phyloP scores from a whole-genome alignment of 2,888 invertebrate species.

The Cyrtodaria siliqua region DNA sequence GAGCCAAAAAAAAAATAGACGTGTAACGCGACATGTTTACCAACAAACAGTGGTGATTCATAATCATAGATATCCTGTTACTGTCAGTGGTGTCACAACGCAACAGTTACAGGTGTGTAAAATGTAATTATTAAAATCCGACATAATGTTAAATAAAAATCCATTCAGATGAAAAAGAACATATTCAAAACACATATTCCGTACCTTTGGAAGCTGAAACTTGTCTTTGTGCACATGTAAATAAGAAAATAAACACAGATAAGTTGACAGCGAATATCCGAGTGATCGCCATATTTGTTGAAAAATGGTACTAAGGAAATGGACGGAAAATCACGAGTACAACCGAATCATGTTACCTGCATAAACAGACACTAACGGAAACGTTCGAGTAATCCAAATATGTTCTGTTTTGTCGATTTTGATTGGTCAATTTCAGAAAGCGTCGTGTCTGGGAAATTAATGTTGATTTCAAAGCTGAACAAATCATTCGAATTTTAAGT shows the following conservation, averaged over 20 bases:
- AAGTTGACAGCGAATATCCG: conserved; percentile 34
- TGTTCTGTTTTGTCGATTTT: neutral
- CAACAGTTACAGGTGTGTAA: conserved; percentile 22
- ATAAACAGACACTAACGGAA: neutral
- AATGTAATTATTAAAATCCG: conserved; percentile 5
- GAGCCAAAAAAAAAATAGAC: no score
- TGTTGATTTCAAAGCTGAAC: conserved; percentile 2
- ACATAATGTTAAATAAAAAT: neutral
- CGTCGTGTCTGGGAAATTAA: conserved; percentile 1
- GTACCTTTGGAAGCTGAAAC: conserved; percentile 50
- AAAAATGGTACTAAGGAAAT: conserved; percentile 24
- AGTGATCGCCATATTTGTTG: conserved; percentile 53
- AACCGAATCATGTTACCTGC: conserved; percentile 33
- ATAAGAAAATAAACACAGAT: conserved; percentile 36
- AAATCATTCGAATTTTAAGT: neutral
- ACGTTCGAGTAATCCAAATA: conserved; percentile 4
- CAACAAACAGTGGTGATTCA: no score
- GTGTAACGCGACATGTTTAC: no score
- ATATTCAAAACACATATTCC: conserved; percentile 21
- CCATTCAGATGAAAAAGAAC: neutral
- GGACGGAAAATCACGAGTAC: conserved; percentile 11
- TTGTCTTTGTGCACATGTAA: conserved; percentile 44
- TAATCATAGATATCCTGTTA: no score
- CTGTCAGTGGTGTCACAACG: no score
- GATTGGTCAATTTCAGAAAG: neutral